Base-by-base conservation (phyloP, 2,113 vertebrate species). In the Pituophis catenifer region DNA sequence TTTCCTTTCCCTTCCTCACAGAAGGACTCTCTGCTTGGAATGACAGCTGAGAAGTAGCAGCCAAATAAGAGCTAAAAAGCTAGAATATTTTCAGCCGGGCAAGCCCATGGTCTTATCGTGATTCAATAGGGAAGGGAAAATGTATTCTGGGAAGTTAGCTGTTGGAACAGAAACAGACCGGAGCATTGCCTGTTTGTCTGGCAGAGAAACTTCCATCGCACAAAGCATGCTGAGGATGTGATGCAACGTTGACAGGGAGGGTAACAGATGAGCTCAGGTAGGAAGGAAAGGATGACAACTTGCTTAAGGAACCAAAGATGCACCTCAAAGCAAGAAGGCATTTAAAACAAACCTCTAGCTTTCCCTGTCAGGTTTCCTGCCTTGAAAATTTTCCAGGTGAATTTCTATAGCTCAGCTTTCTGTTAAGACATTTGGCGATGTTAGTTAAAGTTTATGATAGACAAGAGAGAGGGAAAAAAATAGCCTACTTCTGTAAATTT, bases 131-230 rank as follows among this genome's bases (percentile, higher is more conserved):
- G 19, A 33, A 29, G 52, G n/a, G 89, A 26, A 7, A 88, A 89
- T 13, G 75, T 94, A 94, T 94, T 95, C 94, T 92, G 44, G 29
- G 95, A 95, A 96, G 95, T 97, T 59, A 95, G 95, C 95, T 94
- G 91, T 91, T 93, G 11, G 86, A 94, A 94, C n/a, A 8, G 95
- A 92, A 6, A 70, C 62, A 91, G 94, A 93, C 95, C 90, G 90
- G 92, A 93, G 93, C 93, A 91, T 58, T 88, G 91, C 6, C 95
- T 92, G 91, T 95, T 96, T 95, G 96, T 95, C 94, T 95, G 94
- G 95, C 95, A 97, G 89, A 96, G 54, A 8, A 65, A 94, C 90
- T 93, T 92, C 87, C 86, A 96, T 96, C 95, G 91, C 91, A 94
- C 95, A 96, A 89, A 94, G 65, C 90, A 94, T 8, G 53, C 95